Evolutionary conservation across 2,797 vertebrate species (phyloP).

Genomic region (Sebastes dallii): DNA sequence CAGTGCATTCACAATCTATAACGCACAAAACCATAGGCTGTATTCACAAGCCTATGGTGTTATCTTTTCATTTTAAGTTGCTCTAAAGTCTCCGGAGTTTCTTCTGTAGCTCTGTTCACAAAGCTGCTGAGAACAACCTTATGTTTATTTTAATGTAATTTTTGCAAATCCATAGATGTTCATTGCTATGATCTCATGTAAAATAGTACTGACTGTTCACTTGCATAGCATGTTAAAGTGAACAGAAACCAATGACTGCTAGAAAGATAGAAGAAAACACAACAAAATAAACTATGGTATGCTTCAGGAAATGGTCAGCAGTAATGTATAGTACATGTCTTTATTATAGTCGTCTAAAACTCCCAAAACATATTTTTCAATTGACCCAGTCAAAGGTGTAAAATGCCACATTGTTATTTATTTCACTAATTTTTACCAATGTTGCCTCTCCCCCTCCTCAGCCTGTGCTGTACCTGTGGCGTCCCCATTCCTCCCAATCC

Average conservation of each 20-base stretch:
- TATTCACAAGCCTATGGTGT: neutral
- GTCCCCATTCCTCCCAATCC: constrained; percentile 92
- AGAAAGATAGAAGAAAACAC: neutral
- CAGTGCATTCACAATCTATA: neutral
- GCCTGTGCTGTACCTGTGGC: constrained; percentile 96
- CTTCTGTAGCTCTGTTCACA: neutral
- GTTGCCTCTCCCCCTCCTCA: constrained; percentile 46
- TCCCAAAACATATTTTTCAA: neutral
- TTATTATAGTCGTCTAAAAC: neutral
- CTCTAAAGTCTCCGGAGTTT: neutral
- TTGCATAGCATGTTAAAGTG: neutral
- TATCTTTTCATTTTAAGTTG: neutral
- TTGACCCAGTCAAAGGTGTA: neutral
- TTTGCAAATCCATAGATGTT: neutral
- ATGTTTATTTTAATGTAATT: neutral
- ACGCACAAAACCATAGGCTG: neutral
- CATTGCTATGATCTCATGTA: neutral
- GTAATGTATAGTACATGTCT: neutral
- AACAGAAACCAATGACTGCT: neutral
- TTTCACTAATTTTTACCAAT: neutral
- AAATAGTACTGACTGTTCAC: neutral
- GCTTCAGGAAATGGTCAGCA: neutral
- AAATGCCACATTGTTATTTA: neutral
- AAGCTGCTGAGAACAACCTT: neutral
- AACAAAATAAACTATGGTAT: neutral